Base-by-base conservation (phyloP, 2,797 vertebrate species). In the Peromyscus nudipes region DNA sequence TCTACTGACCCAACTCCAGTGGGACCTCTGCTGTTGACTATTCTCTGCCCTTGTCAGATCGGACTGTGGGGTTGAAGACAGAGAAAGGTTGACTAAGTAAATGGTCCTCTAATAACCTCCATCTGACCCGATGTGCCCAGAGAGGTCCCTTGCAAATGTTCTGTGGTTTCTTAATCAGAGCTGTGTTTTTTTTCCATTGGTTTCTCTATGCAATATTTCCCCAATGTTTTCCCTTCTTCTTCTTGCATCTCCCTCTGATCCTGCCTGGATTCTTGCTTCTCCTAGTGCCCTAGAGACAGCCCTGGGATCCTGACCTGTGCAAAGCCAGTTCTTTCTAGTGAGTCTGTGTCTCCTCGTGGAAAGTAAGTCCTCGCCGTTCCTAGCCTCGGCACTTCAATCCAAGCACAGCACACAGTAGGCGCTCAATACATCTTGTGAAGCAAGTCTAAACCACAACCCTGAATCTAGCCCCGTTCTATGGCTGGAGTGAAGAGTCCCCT, bases 401-500 rank as follows among this genome's bases (percentile, higher is more conserved):
- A 49, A n/a, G 10, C 52, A 31, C 0, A 5, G 40, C 17, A 79
- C n/a, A 64, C 84, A 46, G 49, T 23, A 37, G 71, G 57, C 49
- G 65, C 64, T 25, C 79, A 67, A 1, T 67, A 43, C 80, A 6
- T 85, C 34, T 87, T 65, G 25, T 91, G 64, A 87, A 71, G 67
- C 23, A 27, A 40, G 23, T 13, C 34, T 14, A 23, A 55, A 21
- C 46, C 52, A 4, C 1, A 27, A 0, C 27, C 16, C 55, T 17
- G 11, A n/a, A 21, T 64, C 16, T 40, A 84, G 64, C 27, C 16
- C 1, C 34, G 31, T 6, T 17, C 31, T 0, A 8, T 11, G 12
- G 49, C 60, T 10, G 1, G 40, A 57, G 12, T 2, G 23, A 37
- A 6, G 55, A 55, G 14, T 1, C 1, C 2, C 1, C 21, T 27